Evolutionary conservation across 2,113 vertebrate species (phyloP), one percentile per base, ranked within the genome.

Genomic region (Tychaedon coryphoeus): DNA sequence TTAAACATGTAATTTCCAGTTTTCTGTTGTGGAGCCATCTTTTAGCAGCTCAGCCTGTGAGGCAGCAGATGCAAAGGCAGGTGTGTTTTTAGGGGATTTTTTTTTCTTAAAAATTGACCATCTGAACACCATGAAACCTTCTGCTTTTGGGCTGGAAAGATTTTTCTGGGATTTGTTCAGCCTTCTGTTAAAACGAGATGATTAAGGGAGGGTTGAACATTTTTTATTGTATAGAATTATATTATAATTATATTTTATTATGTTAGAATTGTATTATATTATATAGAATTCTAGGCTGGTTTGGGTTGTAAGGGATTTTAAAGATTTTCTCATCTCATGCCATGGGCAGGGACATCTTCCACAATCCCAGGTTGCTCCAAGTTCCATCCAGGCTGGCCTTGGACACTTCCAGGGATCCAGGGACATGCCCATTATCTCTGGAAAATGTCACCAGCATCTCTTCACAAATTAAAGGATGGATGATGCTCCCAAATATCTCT

Each of bases 281-380:
- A 0, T 13, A 0, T 1, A 2, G 34, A 48, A 34, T 43, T 56
- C 26, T 43, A 16, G 22, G 8, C 19, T 33, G 12, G 6, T 16
- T 42, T 73, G 51, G 22, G 3, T 16, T 42, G 76, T 33, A 6
- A 43, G 36, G 67, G 51, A 43, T 57, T 50, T 79, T 43, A 10
- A 34, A 33, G 42, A 18, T 47, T 6, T 9, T 24, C 23, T 9
- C 7, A 5, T 17, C 16, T 7, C n/a, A 4, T 20, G 3, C n/a
- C 57, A 5, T 3, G 19, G 9, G 13, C 48, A 48, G 66, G 34
- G 25, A 31, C 29, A 42, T 2, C 11, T 72, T 1, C 31, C 50
- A 9, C 18, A 6, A 0, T 5, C 9, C 50, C 66, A 50, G 25
- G 31, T 0, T 25, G 40, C 85, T 56, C 65, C 48, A 54, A 54